Evolutionary conservation across 1,140 invertebrate species (phyloP), one percentile per base, ranked within the genome.

Genomic region (Ctenoplectra terminalis): DNA sequence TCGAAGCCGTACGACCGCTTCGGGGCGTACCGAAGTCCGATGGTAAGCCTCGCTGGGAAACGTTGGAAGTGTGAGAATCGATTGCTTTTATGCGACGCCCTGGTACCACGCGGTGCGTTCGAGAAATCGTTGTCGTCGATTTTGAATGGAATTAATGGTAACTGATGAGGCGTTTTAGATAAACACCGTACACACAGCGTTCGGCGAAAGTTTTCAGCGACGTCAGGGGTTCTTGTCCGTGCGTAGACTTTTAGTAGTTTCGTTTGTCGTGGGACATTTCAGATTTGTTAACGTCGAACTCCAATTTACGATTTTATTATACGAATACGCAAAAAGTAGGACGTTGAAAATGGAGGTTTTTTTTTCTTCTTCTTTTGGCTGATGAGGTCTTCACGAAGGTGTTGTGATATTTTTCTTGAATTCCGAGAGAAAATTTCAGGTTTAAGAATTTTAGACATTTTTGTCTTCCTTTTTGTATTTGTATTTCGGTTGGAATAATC

Each of bases 1-100:
- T 80, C 77, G 70, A 40, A 50, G 40, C 37, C 9, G 23, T 72
- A 63, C 26, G 52, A 46, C 23, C n/a, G 69, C 67, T 72, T 72
- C 56, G 60, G 69, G 46, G 66, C n/a, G 31, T 50, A n/a, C 20
- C 43, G 58, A 72, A 20, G 31, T n/a, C 58, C 23, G 43, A 31
- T n/a, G 43, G n/a, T 2, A 29, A n/a, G 17, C 23, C 13, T 7
- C 2, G 40, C 37, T 63, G 69, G 46, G 77, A 80, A 73, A 73
- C 70, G 46, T 1, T 71, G 17, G 0, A n/a, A 80, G 58, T 80
- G 77, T 73, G 77, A 80, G 70, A 64, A 61, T 80, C 58, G 58
- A 80, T 69, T 1, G 75, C 4, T 46, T 58, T 70, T 34, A 9
- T 8, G n/a, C 31, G 23, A 75, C 5, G 70, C 26, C 0, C 13